Conservation (phyloP, 2,888 invertebrate species). For the Aleiodes leptofemur region DNA sequence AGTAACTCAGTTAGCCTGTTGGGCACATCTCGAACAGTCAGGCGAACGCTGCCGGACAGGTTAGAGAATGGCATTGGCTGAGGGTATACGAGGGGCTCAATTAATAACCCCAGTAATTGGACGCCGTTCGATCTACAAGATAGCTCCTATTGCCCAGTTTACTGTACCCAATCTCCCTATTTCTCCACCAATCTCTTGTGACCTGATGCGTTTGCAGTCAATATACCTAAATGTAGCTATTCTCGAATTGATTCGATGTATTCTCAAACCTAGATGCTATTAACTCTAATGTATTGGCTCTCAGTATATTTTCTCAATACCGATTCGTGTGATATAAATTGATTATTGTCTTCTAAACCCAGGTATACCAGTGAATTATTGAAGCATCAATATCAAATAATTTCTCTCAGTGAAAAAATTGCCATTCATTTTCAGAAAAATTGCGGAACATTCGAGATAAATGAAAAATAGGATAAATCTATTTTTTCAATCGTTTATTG, state of each 20-base stretch:
- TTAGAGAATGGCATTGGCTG: conserved; percentile 54
- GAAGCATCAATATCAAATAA: too few relatives aligned
- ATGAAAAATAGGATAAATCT: too few relatives aligned
- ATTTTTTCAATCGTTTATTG: too few relatives aligned
- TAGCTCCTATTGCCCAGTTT: conserved; percentile 59
- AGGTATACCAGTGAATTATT: too few relatives aligned
- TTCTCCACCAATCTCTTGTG: conserved; percentile 29
- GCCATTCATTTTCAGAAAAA: too few relatives aligned
- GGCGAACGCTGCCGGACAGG: conserved; percentile 54
- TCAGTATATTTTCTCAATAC: too few relatives aligned
- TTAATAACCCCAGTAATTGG: conserved; percentile 73
- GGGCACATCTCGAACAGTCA: conserved; percentile 55
- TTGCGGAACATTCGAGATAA: too few relatives aligned
- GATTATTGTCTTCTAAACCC: too few relatives aligned
- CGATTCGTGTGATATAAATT: too few relatives aligned
- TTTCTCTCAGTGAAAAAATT: too few relatives aligned
- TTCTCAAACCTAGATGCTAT: conserved; percentile 43
- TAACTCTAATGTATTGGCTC: too few relatives aligned
- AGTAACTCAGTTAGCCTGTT: conserved; percentile 49
- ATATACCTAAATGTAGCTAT: conserved; percentile 39
- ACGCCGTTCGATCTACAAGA: conserved; percentile 71
- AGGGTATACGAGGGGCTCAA: conserved; percentile 64
- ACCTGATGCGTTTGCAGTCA: conserved; percentile 32
- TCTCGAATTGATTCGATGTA: conserved; percentile 48
- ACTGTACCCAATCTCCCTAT: conserved; percentile 30